These are phyloP conservation scores for Argyrosomus regius DNA, from an alignment of 2,797 vertebrate genomes.

Conservation along the genomic window DNA sequence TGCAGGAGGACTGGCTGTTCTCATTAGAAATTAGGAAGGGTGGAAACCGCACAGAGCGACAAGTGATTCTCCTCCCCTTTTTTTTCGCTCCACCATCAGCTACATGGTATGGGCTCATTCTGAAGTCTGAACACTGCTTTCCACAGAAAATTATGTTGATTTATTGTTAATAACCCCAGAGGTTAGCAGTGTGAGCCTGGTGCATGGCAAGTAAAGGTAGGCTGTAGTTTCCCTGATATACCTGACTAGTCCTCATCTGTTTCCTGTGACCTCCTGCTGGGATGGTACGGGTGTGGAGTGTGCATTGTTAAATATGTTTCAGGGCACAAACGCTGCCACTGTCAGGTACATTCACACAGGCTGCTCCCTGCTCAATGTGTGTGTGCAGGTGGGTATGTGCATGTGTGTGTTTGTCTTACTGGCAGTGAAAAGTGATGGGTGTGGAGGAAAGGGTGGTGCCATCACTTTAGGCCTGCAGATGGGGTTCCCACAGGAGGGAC, in stretches of 20 bases:
- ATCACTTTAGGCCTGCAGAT: slow-evolving; percentile 75
- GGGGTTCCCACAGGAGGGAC: slow-evolving; percentile 81
- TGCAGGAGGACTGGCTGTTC: slow-evolving; percentile 67
- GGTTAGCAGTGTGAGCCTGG: slow-evolving; percentile 58
- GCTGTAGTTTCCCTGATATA: slow-evolving; percentile 74
- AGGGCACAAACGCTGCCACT: slow-evolving; percentile 74
- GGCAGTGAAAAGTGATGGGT: slow-evolving; percentile 68
- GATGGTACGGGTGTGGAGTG: slow-evolving; percentile 69
- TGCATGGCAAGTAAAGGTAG: slow-evolving; percentile 61
- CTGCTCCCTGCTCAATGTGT: slow-evolving; percentile 50
- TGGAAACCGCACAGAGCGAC: slow-evolving; percentile 60
- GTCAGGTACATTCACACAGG: slow-evolving; percentile 67
- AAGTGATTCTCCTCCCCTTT: slow-evolving; percentile 69
- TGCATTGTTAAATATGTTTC: slow-evolving; percentile 83
- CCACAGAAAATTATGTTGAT: slow-evolving; percentile 74
- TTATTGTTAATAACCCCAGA: slow-evolving; percentile 78
- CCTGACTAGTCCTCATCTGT: slow-evolving; percentile 81
- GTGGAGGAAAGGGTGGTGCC: slow-evolving; percentile 80
- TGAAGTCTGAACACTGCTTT: slow-evolving; percentile 70
- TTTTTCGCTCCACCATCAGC: slow-evolving; percentile 51
- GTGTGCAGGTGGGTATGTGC: slow-evolving; percentile 22
- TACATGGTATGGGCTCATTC: slow-evolving; percentile 69
- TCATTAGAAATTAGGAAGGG: slow-evolving; percentile 64
- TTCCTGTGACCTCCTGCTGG: slow-evolving; percentile 80
- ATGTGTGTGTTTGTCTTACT: slow-evolving; percentile 53